phyloP scores from a whole-genome alignment of 2,888 invertebrate genomes.

The Metalampra italica region DNA sequence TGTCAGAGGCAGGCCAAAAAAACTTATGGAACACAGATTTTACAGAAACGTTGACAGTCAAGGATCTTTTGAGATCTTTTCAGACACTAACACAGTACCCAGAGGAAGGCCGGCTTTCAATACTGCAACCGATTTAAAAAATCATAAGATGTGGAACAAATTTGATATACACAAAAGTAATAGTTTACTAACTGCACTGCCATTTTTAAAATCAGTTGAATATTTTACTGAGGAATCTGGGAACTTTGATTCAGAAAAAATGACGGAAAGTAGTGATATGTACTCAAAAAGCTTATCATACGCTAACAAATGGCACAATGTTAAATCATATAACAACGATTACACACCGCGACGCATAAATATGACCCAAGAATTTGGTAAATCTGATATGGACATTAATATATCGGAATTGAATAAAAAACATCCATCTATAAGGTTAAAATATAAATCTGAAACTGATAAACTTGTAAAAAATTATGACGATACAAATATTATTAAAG shows the following conservation, averaged over 20 bases:
- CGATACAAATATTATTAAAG: slow-evolving; percentile 36
- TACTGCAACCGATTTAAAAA: slow-evolving; percentile 7
- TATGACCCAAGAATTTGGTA: slow-evolving; percentile 23
- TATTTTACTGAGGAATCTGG: slow-evolving; percentile 36
- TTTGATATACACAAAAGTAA: slow-evolving; percentile 27
- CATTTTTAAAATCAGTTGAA: slow-evolving; percentile 56
- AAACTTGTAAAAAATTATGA: slow-evolving; percentile 30
- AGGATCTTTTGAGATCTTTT: slow-evolving; percentile 23
- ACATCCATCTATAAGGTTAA: slow-evolving; percentile 42
- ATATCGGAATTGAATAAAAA: slow-evolving; percentile 32
- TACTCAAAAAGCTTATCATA: slow-evolving; percentile 46
- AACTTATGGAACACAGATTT: slow-evolving; percentile 31
- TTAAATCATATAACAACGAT: slow-evolving; percentile 52
- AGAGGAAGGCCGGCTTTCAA: slow-evolving; percentile 26
- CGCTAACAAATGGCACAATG: slow-evolving; percentile 62
- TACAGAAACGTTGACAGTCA: slow-evolving; percentile 35
- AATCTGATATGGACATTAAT: slow-evolving; percentile 25
- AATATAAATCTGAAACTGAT: slow-evolving; percentile 41
- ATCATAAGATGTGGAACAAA: slow-evolving; percentile 20
- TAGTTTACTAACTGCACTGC: slow-evolving; percentile 42
- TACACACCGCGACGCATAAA: slow-evolving; percentile 50
- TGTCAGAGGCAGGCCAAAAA: slow-evolving; percentile 38
- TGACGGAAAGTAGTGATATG: slow-evolving; percentile 28
- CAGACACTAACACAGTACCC: slow-evolving; percentile 16
- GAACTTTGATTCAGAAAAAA: slow-evolving; percentile 16